phyloP scores from a whole-genome alignment of 2,113 vertebrate genomes.

The Ginglymostoma cirratum region DNA sequence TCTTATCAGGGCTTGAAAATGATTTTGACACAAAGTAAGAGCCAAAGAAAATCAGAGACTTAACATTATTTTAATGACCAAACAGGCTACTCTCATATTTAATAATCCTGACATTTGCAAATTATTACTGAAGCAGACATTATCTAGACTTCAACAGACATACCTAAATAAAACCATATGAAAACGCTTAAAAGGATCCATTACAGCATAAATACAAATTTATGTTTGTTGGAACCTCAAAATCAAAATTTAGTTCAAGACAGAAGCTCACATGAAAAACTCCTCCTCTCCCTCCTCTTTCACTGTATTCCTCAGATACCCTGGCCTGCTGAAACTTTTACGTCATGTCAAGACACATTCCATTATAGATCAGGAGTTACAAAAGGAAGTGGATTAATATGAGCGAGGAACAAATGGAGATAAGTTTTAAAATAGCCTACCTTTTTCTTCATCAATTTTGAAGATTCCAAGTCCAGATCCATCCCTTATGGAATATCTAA shows the following conservation, averaged over 20 bases:
- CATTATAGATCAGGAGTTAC: background rate
- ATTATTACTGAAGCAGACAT: background rate
- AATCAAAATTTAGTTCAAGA: background rate
- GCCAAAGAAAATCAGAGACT: background rate
- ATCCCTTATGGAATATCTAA: slow-evolving; percentile 86
- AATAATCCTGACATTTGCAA: background rate
- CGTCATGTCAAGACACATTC: background rate
- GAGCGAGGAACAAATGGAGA: background rate
- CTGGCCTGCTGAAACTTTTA: background rate
- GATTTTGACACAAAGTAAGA: background rate
- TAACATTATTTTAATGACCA: background rate
- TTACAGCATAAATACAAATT: background rate
- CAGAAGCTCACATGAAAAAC: too few relatives aligned
- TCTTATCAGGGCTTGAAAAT: background rate
- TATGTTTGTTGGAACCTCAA: background rate
- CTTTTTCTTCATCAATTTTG: slow-evolving; percentile 85
- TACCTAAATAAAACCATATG: background rate
- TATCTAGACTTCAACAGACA: background rate
- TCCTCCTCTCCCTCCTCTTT: background rate
- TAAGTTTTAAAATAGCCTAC: slow-evolving; percentile 56
- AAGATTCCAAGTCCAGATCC: slow-evolving; percentile 91
- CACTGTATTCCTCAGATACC: background rate
- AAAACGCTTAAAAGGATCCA: background rate
- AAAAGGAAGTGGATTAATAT: background rate
- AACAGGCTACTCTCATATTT: background rate